Evolutionary conservation across 1,140 invertebrate species (phyloP), one percentile per base, ranked within the genome.

Genomic region (Diachasma alloeum): DNA sequence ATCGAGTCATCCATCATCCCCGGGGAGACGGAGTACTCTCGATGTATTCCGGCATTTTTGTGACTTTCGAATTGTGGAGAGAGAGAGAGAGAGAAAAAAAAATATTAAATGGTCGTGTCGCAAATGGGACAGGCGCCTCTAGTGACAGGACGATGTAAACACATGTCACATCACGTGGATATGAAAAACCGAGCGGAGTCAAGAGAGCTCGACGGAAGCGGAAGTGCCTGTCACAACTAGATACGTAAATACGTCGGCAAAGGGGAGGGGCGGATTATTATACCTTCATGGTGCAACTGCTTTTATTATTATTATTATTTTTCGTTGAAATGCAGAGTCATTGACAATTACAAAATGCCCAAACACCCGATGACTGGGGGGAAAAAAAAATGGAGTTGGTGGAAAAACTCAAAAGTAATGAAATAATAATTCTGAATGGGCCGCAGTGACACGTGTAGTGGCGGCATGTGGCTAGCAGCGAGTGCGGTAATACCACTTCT

Each of bases 181-280:
- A 39, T 59, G 53, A 70, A 70, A 75, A 75, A 69, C 42, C 13
- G 67, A 74, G 59, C 26, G 13, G 19, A 70, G 48, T 79, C 72
- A 74, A 37, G 72, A 56, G 59, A 31, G 24, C 46, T 53, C 75
- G 68, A 80, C 86, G 88, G 87, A 89, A 89, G 83, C 88, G 87
- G 88, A 89, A 88, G 84, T 87, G 83, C 81, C 84, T 87, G 87
- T 88, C 87, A 88, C 85, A 88, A 82, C 85, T 88, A 84, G 83
- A 83, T 87, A 87, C 82, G 86, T 84, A 87, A 87, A 88, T 83
- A 85, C 80, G 80, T 79, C 78, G 74, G 74, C 56, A 78, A 72
- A 69, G 59, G 78, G 26, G 31, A 37, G n/a, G 36, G 9, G 36
- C 13, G 36, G 15, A 68, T 81, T 86, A 84, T 86, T 87, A 86